Conservation (phyloP, 2,113 vertebrate species). For the Triplophysa siluroides region DNA sequence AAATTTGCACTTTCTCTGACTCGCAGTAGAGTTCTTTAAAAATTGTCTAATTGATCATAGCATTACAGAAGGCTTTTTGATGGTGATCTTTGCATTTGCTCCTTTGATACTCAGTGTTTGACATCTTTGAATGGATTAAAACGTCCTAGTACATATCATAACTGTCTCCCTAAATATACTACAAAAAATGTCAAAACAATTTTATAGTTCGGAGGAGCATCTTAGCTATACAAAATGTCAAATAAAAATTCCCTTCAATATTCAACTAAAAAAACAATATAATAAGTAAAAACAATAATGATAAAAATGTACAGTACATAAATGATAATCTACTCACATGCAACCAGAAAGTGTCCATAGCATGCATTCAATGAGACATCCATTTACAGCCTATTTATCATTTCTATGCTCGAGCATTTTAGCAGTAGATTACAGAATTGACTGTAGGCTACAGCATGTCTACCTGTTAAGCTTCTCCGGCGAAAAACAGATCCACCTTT, state of each 20-base stretch:
- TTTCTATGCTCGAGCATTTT: background rate
- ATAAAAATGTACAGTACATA: too few relatives aligned
- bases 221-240: too few relatives aligned
- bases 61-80: too few relatives aligned
- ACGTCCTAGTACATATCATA: background rate
- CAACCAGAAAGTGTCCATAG: background rate
- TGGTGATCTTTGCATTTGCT: background rate
- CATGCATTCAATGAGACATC: background rate
- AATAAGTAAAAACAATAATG: background rate
- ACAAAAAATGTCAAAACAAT: background rate
- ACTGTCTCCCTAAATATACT: background rate
- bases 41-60: too few relatives aligned
- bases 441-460: background rate
- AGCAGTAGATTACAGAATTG: background rate
- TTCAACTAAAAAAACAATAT: background rate
- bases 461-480: conserved; percentile 65
- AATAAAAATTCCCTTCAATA: background rate
- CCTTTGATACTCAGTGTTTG: background rate
- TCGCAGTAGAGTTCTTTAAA: too few relatives aligned
- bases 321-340: background rate
- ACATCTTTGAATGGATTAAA: background rate
- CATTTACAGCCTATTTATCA: background rate
- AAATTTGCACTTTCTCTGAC: too few relatives aligned
- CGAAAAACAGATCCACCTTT: conserved; percentile 59
- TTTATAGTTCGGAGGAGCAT: background rate